A percentile compares a stretch with the other conserved stretches of the same genome.
phyloP scores from a whole-genome alignment of 2,797 vertebrate species.

The Mormyrops boulengeri region DNA sequence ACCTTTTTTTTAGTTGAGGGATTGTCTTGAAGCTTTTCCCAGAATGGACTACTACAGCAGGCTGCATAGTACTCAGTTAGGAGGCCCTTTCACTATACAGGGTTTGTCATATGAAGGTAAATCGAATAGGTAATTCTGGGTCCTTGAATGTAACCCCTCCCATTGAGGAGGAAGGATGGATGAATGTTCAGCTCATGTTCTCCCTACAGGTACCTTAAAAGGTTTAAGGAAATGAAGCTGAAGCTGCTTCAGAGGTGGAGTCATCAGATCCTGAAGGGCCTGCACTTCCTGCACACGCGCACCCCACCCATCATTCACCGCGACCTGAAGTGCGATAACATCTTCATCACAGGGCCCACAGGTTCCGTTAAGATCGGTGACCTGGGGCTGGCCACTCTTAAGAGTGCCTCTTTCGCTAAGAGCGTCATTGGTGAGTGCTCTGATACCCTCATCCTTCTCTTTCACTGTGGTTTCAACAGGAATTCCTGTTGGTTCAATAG shows the following conservation, averaged over 20 bases:
- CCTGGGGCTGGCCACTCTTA: slow-evolving; percentile 90
- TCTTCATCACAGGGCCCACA: slow-evolving; percentile 95
- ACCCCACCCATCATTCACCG: slow-evolving; percentile 94
- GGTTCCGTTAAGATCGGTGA: slow-evolving; percentile 97
- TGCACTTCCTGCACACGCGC: slow-evolving; percentile 94
- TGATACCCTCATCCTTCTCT: background rate
- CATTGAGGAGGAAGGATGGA: background rate
- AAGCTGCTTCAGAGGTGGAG: slow-evolving; percentile 96
- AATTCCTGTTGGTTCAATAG: background rate
- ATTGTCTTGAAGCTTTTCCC: background rate
- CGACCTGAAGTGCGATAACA: slow-evolving; percentile 97
- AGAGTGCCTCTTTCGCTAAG: slow-evolving; percentile 94
- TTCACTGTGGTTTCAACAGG: background rate
- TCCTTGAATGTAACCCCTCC: background rate
- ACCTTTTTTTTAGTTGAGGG: background rate
- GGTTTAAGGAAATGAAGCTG: slow-evolving; percentile 97
- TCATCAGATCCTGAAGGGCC: slow-evolving; percentile 89
- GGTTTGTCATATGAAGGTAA: background rate
- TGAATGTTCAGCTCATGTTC: background rate
- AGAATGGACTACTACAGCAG: background rate
- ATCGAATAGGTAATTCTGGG: background rate
- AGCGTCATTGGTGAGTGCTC: slow-evolving; percentile 82
- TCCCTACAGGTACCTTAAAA: slow-evolving; percentile 78
- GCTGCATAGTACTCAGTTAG: background rate
- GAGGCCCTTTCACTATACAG: background rate